Evolutionary conservation across 2,888 invertebrate genomes (phyloP), one percentile per base, ranked within the genome.

Genomic region (Hypsopygia costalis): DNA sequence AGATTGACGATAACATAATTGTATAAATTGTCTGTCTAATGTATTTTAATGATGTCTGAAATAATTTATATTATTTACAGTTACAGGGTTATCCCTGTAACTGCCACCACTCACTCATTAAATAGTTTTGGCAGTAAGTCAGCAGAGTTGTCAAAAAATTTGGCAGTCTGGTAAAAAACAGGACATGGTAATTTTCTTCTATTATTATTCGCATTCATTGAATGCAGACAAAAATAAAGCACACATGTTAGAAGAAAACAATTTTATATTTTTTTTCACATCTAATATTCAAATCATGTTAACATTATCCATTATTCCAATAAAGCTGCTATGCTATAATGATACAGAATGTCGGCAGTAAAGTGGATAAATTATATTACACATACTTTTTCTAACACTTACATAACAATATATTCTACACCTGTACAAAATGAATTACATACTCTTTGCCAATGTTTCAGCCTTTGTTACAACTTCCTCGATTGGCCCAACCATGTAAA

Each of bases 401-500:
- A 8, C 6, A 25, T 25, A 25, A 25, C 16, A 5, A 25, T 25
- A n/a, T 25, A 6, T 25, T 25, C 16, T 25, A 25, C 25, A 16
- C 16, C 16, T 16, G 16, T 16, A 16, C n/a, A 16, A 16, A 16
- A 4, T 31, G 28, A 6, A 34, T 36, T 44, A 46, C 6, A 41
- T 36, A 46, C 37, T 60, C 61, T 91, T 88, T 41, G 91, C 91
- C 58, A 95, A 81, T 51, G 91, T 91, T 63, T 95, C 95, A 45
- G 96, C 95, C 82, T 96, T 96, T 47, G 91, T 91, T 39, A 91
- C 90, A 29, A 95, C 96, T 81, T 96, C 96, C 66, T 95, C 94
- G 62, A 96, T 94, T 1, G 93, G 93, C 51, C 97, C 97, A 45
- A 97, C 96, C 97, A 97, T 97, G 90, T 96, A 97, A 90, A 97